phyloP scores from a whole-genome alignment of 2,797 vertebrate species.

The Threskiornis aethiopicus region DNA sequence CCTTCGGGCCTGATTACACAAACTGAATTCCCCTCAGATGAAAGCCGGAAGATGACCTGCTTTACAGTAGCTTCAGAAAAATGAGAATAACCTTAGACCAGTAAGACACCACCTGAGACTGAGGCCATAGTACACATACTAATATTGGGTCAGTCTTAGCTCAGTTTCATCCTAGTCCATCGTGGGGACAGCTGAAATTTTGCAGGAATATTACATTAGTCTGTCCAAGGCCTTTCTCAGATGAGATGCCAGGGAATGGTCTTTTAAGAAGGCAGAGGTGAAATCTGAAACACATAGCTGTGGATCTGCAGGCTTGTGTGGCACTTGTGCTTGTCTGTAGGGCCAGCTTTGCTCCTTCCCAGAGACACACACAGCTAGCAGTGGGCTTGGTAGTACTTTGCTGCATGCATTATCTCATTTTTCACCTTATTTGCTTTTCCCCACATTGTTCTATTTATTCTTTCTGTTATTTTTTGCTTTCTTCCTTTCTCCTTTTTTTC shows the following conservation, averaged over 20 bases:
- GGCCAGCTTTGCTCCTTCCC: background rate
- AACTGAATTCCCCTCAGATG: background rate
- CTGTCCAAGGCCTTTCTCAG: background rate
- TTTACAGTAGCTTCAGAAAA: constrained; percentile 9
- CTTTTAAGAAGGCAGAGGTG: background rate
- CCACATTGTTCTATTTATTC: background rate
- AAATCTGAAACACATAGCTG: background rate
- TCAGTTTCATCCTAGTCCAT: background rate
- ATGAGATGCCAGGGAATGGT: background rate
- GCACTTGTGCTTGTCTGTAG: background rate
- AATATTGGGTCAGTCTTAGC: background rate
- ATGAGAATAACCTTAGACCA: background rate
- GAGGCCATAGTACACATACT: background rate
- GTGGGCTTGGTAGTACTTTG: background rate
- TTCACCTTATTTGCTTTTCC: background rate
- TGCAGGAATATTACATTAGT: background rate
- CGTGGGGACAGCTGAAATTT: background rate
- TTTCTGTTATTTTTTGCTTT: background rate
- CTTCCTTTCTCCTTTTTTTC: background rate
- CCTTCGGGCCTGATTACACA: constrained; percentile 25
- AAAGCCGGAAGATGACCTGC: background rate
- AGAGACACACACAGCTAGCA: background rate
- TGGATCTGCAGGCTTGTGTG: background rate
- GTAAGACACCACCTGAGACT: background rate
- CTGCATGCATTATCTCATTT: background rate